Base-by-base conservation (phyloP, 2,113 vertebrate genomes). In the Aphyosemion australe region DNA sequence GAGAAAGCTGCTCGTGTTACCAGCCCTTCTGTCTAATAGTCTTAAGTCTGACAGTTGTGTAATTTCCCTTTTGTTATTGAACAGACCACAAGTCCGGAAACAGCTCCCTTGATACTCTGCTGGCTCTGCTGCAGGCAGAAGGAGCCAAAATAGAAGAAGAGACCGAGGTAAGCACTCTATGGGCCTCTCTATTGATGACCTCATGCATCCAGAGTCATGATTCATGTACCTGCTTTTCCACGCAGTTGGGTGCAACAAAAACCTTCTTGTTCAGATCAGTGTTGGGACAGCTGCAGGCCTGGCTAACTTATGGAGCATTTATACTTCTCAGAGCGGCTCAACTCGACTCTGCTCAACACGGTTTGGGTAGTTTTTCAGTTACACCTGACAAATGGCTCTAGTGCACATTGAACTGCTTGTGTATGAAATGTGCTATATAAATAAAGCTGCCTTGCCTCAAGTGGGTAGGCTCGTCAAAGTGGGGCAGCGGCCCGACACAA, bases 81-180 rank as follows among this genome's bases (percentile, higher is more conserved):
- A 34, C 92, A 99, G 97, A 99, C 76, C 92, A 95, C 65, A 94
- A 92, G 74, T 95, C 95, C 26, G 95, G 92, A 53, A 94, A 87
- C 4, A 92, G 93, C 16, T 97, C 97, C 1, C 78, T 98, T 92
- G 97, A 99, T 89, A 96, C 92, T 1, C 80, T 99, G 63, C 83
- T 99, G 18, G 97, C 97, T 0, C 91, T 99, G 34, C 95, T 99
- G 58, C 97, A 99, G 87, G 84, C 97, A 0, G 97, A 99, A 82
- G 97, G 97, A 76, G 97, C 97, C 2, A 98, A 99, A 86, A 96
- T 99, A 16, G 97, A 99, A 76, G 97, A 99, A 52, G 97, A 99
- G 87, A 98, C 97, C 0, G 97, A 99, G 95, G 97, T 99, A 90
- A 88, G 74, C 43, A 11, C 50, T 65, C 61, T 61, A 32, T 20